These are phyloP conservation scores for Caenorhabditis becei DNA, from an alignment of 2,888 invertebrate genomes.

Conservation along the genomic window DNA sequence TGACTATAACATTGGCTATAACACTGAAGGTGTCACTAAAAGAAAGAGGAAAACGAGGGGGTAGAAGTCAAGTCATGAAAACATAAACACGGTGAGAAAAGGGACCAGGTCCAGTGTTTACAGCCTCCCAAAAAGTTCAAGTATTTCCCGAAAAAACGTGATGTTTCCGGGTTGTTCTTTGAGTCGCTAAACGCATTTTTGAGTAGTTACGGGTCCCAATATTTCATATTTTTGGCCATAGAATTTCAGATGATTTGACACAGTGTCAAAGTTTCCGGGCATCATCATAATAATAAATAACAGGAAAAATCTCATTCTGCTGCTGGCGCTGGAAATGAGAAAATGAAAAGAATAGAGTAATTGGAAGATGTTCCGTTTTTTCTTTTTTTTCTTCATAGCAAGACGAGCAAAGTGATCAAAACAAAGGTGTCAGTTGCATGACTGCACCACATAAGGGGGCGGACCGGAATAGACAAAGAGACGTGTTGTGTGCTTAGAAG, in stretches of 20 bases:
- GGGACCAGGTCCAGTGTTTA: neutral
- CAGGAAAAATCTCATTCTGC: no score
- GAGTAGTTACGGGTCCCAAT: neutral
- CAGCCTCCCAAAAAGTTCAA: neutral
- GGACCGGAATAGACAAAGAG: constrained; percentile 12
- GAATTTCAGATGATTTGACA: no score
- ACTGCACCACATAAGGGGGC: constrained; percentile 14
- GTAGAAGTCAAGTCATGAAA: neutral
- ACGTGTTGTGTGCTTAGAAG: neutral
- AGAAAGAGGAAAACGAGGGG: no score
- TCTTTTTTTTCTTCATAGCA: neutral
- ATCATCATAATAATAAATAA: no score
- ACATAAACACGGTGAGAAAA: constrained; percentile 7
- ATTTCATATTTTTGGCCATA: no score
- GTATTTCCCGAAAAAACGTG: neutral
- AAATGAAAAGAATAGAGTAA: constrained; percentile 23
- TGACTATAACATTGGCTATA: no score
- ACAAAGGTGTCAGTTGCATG: constrained; percentile 57
- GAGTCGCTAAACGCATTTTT: constrained; percentile 19
- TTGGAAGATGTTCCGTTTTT: constrained; percentile 42
- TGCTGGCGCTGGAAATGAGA: neutral
- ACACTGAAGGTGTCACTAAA: no score
- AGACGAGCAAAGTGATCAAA: constrained; percentile 26
- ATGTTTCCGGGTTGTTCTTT: constrained; percentile 6
- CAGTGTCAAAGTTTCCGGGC: no score